Conservation (phyloP, 2,888 invertebrate species). For the Unio pictorum region DNA sequence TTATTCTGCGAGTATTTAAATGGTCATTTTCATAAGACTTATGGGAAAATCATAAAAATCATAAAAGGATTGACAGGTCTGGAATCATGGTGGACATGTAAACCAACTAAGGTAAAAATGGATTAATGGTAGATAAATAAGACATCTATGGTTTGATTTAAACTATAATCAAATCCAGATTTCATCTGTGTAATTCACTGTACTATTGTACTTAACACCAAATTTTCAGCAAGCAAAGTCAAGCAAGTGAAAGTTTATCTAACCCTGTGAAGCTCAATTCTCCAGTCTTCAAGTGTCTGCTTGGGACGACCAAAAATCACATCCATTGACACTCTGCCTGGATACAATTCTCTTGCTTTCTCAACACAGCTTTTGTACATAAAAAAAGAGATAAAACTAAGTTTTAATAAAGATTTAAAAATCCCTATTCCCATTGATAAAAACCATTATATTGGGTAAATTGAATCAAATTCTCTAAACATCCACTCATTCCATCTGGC, state of each 20-base stretch:
- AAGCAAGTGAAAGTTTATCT: background rate
- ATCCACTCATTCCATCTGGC: too few species aligned
- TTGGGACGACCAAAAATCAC: slow-evolving; percentile 68
- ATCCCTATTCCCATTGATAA: background rate
- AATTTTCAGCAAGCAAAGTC: background rate
- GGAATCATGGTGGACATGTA: too few species aligned
- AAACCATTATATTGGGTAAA: background rate
- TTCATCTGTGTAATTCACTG: too few species aligned
- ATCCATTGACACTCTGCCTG: slow-evolving; percentile 64
- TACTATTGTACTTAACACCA: background rate
- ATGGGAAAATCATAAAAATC: too few species aligned
- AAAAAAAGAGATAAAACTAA: background rate
- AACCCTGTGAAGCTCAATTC: slow-evolving; percentile 56
- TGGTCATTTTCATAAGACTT: too few species aligned
- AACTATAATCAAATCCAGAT: too few species aligned
- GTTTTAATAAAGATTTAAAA: background rate
- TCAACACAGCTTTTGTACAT: slow-evolving; percentile 55
- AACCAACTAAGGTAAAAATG: background rate
- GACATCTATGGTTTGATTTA: too few species aligned
- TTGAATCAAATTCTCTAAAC: too few species aligned
- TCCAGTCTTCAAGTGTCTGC: slow-evolving; percentile 61
- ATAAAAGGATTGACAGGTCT: too few species aligned
- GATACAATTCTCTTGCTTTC: slow-evolving; percentile 53
- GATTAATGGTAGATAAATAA: background rate
- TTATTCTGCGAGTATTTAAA: too few species aligned